Evolutionary conservation across 2,888 invertebrate genomes (phyloP).

Genomic region (Isotomurus palustris): DNA sequence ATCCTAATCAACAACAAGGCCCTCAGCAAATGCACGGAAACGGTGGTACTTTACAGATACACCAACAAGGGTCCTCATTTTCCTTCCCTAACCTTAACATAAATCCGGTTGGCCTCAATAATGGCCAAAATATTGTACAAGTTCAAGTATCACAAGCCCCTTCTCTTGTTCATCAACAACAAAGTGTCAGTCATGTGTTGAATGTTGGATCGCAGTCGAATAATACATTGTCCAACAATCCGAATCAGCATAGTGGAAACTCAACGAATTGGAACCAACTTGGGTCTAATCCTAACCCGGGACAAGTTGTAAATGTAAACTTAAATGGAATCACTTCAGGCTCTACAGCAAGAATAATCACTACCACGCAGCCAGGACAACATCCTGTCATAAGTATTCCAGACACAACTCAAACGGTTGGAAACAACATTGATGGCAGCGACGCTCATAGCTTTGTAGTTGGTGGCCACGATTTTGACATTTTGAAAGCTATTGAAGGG

Average conservation of each 20-base stretch:
- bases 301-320: slow-evolving; percentile 43
- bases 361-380: slow-evolving; percentile 43
- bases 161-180: slow-evolving; percentile 33
- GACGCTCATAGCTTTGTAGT: slow-evolving; percentile 15
- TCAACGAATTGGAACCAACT: slow-evolving; percentile 7
- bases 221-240: slow-evolving; percentile 8
- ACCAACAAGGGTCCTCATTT: slow-evolving; percentile 20
- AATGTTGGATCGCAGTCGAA: slow-evolving; percentile 25
- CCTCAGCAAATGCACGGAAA: slow-evolving; percentile 5
- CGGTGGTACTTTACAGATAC: slow-evolving; percentile 20
- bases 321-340: slow-evolving; percentile 40
- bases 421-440: background rate
- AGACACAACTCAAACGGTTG: slow-evolving; percentile 43
- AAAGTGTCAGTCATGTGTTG: slow-evolving; percentile 33
- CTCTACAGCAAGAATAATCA: slow-evolving; percentile 41
- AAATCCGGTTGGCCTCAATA: slow-evolving; percentile 29
- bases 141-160: slow-evolving; percentile 37
- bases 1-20: slow-evolving; percentile 28
- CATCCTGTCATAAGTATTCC: slow-evolving; percentile 46
- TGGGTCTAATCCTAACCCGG: slow-evolving; percentile 6
- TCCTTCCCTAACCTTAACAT: slow-evolving; percentile 23
- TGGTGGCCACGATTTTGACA: slow-evolving; percentile 39
- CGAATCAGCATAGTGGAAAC: background rate
- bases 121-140: slow-evolving; percentile 32
- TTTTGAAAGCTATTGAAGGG: slow-evolving; percentile 38